These are phyloP conservation scores for Coptotermes formosanus DNA, from an alignment of 1,140 invertebrate species.

Conservation along the genomic window DNA sequence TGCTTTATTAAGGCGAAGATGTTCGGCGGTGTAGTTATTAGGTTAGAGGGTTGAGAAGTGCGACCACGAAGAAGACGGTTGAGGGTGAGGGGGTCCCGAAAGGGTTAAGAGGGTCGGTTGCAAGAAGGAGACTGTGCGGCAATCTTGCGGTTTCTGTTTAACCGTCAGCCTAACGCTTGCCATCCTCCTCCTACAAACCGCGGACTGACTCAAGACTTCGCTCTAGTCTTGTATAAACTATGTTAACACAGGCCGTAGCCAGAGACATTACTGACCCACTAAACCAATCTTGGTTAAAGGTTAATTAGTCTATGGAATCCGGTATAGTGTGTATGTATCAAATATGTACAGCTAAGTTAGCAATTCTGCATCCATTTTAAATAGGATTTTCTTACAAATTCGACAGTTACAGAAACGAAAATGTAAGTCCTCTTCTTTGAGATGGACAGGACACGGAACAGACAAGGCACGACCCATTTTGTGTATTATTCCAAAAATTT, in stretches of 20 bases:
- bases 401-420: no score
- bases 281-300: neutral
- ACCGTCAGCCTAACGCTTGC: neutral
- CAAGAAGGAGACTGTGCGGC: conserved; percentile 9
- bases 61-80: neutral
- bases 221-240: neutral
- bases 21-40: conserved; percentile 5
- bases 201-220: neutral
- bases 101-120: conserved; percentile 7
- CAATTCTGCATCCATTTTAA: no score
- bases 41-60: neutral
- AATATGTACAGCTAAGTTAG: no score
- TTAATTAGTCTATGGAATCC: no score
- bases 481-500: no score
- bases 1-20: conserved; percentile 3
- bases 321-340: no score
- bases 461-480: no score
- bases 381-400: no score
- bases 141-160: neutral
- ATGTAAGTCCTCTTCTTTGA: no score
- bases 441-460: no score
- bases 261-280: neutral
- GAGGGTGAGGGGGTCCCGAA: neutral
- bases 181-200: neutral
- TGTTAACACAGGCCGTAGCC: neutral